These are phyloP conservation scores for Arbacia lixula DNA, from an alignment of 53 echinoderm and acorn worm species.

Conservation along the genomic window DNA sequence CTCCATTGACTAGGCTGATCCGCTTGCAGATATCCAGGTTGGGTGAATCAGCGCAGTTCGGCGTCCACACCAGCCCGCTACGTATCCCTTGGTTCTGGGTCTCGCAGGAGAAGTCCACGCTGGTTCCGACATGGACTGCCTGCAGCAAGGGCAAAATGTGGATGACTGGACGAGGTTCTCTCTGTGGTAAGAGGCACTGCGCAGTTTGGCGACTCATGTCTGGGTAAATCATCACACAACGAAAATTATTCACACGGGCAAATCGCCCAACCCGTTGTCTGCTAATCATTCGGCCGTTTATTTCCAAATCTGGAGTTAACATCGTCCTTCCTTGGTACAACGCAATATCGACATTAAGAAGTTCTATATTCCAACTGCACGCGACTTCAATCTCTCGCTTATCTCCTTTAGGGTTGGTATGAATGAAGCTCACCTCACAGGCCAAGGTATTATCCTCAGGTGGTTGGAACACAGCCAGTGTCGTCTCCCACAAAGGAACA, in stretches of 20 bases:
- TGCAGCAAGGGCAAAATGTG: constrained; percentile 23
- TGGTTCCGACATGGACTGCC: not conserved
- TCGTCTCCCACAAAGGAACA: constrained; percentile 35
- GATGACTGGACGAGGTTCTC: constrained; percentile 4
- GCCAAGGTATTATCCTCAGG: constrained; percentile 29
- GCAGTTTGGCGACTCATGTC: constrained; percentile 22
- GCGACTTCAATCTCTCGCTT: constrained; percentile 31
- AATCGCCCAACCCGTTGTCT: constrained; percentile 8
- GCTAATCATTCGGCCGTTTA: constrained; percentile 27
- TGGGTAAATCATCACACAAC: constrained; percentile 20
- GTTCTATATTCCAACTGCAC: constrained; percentile 45
- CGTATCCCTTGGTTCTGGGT: constrained; percentile 19
- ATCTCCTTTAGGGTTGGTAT: not conserved
- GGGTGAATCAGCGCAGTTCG: constrained; percentile 30
- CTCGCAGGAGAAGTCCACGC: constrained; percentile 12
- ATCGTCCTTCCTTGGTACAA: constrained; percentile 6
- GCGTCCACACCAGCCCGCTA: constrained; percentile 28
- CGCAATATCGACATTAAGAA: constrained; percentile 5
- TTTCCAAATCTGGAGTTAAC: constrained; percentile 17
- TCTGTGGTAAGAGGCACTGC: constrained; percentile 9
- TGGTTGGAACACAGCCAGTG: constrained; percentile 28
- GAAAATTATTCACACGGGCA: constrained; percentile 34
- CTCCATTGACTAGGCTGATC: constrained; percentile 30
- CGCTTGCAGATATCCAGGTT: constrained; percentile 32
- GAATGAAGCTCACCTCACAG: constrained; percentile 9